Evolutionary conservation across 2,113 vertebrate genomes (phyloP).

Genomic region (Micronisus gabar): DNA sequence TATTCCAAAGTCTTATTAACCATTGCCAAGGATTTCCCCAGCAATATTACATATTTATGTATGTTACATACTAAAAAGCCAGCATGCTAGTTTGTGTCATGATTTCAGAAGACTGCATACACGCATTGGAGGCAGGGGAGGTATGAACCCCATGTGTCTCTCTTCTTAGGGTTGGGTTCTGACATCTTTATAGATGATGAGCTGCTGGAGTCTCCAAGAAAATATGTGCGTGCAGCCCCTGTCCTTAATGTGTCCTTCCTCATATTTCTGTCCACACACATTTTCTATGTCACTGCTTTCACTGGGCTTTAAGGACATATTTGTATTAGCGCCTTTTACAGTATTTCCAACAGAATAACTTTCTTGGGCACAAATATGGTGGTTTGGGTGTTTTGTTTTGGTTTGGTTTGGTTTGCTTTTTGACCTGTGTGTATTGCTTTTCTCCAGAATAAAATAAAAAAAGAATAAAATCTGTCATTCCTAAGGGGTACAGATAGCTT

Average conservation of each 20-base stretch:
- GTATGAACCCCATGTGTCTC: neutral
- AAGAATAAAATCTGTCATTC: neutral
- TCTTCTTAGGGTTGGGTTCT: neutral
- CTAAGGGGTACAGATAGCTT: neutral
- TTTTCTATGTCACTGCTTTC: neutral
- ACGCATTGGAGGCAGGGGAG: neutral
- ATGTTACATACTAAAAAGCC: neutral
- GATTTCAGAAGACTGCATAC: neutral
- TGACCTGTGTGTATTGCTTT: neutral
- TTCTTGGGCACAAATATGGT: neutral
- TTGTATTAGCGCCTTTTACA: neutral
- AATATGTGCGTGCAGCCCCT: rapidly evolving
- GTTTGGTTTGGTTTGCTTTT: too few species aligned
- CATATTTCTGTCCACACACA: neutral
- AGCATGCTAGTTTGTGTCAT: neutral
- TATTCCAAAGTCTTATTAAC: neutral
- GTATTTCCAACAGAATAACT: neutral
- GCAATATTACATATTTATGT: neutral
- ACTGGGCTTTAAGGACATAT: neutral
- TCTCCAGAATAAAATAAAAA: neutral
- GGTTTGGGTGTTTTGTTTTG: neutral
- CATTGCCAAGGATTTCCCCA: neutral
- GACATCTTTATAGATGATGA: neutral
- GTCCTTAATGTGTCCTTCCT: neutral
- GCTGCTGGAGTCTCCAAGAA: neutral